Base-by-base conservation (phyloP, 2,113 vertebrate species). In the Catharus minimus region DNA sequence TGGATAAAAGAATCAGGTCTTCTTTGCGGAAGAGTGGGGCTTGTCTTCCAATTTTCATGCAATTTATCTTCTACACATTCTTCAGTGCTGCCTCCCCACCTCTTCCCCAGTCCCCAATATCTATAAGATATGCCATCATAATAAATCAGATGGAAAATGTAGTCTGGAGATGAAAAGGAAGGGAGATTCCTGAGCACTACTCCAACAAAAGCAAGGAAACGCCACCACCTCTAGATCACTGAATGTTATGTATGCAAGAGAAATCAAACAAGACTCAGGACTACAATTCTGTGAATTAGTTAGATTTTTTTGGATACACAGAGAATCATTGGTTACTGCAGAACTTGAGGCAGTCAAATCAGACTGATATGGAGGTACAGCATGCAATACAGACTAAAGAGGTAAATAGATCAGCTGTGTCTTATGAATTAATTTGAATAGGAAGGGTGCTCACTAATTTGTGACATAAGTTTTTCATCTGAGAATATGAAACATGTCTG, bases 21-120 rank as follows among this genome's bases (percentile, higher is more conserved):
- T 58, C 33, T 38, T 20, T 30, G 16, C 4, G 5, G 5, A 10
- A 60, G 38, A 33, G 50, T 5, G 4, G 5, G 5, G 4, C 14
- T 39, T 57, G 11, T 50, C 20, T 47, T 64, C 11, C 30, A 64
- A 55, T 58, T 64, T 82, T 58, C 14, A 27, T 33, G 5, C 23
- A 55, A 60, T 47, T 76, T 64, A 75, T 44, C 16, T 87, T 64
- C 44, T 46, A 39, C 0, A 0, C 19, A 49, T 82, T 81, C 28
- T 73, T n/a, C 32, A 61, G 14, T 32, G 26, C 10, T 87, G 10
- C 9, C 7, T 67, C 7, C 9, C 6, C 6, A 8, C 13, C 11
- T 46, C 18, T 1, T 0, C 7, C 11, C 22, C 9, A n/a, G 28
- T 66, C 7, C 17, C 7, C 38, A 39, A 4, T 18, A 50, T 14